Evolutionary conservation across 1,140 invertebrate species (phyloP).

Genomic region (Pantala flavescens): DNA sequence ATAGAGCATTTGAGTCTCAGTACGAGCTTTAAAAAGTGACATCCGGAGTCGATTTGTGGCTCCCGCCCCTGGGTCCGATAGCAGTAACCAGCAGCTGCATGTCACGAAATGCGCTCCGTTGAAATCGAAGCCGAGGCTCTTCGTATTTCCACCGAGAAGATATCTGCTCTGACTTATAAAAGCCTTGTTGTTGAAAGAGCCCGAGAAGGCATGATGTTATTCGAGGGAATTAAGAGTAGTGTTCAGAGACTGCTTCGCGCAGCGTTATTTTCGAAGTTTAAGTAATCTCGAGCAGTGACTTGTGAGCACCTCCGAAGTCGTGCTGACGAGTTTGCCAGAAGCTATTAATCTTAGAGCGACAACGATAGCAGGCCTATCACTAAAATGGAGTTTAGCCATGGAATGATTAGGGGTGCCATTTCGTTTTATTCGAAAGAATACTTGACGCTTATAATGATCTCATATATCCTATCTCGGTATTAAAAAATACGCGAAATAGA

Average conservation of each 20-base stretch:
- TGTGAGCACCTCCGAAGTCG: not conserved
- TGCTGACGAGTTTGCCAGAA: not conserved
- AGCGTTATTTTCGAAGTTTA: not conserved
- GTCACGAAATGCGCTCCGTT: not conserved
- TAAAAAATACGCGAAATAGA: not conserved
- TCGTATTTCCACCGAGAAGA: not conserved
- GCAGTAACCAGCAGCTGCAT: not conserved
- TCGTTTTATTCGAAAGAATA: not conserved
- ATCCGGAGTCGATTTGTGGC: not conserved
- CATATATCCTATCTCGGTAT: not conserved
- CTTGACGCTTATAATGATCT: constrained; percentile 6
- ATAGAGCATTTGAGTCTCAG: not conserved
- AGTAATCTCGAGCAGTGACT: not conserved
- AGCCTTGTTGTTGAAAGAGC: constrained; percentile 1
- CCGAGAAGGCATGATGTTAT: not conserved
- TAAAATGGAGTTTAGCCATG: not conserved
- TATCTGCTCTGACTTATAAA: not conserved
- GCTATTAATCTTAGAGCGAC: not conserved
- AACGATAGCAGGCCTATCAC: constrained; percentile 4
- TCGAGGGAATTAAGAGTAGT: not conserved
- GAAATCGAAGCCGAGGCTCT: not conserved
- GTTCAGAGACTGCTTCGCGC: not conserved
- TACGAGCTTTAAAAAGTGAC: not conserved
- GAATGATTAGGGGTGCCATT: not conserved
- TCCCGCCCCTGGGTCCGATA: not conserved